Evolutionary conservation across 2,888 invertebrate species (phyloP), one percentile per base, ranked within the genome.

Genomic region (Yponomeuta plumbellus): DNA sequence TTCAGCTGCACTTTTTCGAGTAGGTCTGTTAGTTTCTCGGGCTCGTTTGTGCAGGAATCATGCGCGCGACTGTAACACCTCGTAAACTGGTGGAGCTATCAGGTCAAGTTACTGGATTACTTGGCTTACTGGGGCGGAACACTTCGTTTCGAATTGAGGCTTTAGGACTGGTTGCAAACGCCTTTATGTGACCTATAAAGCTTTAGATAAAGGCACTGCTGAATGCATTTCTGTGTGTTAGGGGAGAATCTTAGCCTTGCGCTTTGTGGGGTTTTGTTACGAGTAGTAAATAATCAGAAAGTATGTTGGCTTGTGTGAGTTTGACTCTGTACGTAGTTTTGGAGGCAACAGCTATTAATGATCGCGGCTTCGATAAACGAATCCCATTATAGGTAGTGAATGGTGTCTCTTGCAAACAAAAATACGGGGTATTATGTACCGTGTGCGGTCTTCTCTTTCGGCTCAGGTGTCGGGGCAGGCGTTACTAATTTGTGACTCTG

Each of bases 401-500:
- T 83, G 80, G 76, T 75, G 73, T 77, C 77, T 77, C 77, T 81
- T 74, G 75, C 76, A 76, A 75, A 83, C 84, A 88, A 87, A 88
- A 88, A 90, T 86, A 89, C 76, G 76, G 76, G 22, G 77, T 79
- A 78, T 80, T 85, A 63, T 88, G 83, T 85, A 76, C 75, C 76
- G 79, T 83, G 84, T 86, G 85, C 83, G 86, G 86, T 87, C 87
- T 77, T 75, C 74, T 70, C 75, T 83, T 84, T 84, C 82, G 83
- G 82, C 86, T 87, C 88, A 87, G 87, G 88, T 88, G 89, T 85
- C 87, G 83, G 73, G 20, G 74, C 75, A 75, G 73, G 84, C 90
- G 88, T 87, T 79, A 90, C 90, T 88, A 91, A 90, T 90, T n/a
- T 88, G 74, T 70, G 71, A 76, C 74, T 76, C 73, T 70, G 71